Evolutionary conservation across 1,140 invertebrate species (phyloP).

Genomic region (Epicauta chinensis): DNA sequence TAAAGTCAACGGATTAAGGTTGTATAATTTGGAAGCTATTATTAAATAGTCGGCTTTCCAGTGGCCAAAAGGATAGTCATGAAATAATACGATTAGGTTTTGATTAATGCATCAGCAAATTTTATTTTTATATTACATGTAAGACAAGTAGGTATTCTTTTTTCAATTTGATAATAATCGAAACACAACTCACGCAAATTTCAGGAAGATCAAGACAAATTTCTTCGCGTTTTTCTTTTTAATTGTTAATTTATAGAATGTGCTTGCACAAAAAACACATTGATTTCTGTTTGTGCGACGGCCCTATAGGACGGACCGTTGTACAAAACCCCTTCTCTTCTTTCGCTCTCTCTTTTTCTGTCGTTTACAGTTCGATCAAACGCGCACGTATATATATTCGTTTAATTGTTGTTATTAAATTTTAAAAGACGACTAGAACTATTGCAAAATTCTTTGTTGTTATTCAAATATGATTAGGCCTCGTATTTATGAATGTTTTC

Average conservation of each 20-base stretch:
- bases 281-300: slow-evolving; percentile 21
- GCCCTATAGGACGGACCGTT: slow-evolving; percentile 23
- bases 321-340: slow-evolving; percentile 13
- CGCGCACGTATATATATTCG: too few species aligned
- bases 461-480: slow-evolving; percentile 31
- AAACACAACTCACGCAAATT: slow-evolving; percentile 34
- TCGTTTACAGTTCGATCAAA: too few species aligned
- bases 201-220: slow-evolving; percentile 37
- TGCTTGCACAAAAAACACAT: background rate
- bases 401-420: background rate
- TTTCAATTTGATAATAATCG: slow-evolving; percentile 17
- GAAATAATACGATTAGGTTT: background rate
- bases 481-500: slow-evolving; percentile 13
- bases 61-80: background rate
- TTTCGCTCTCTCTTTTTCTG: too few species aligned
- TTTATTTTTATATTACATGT: slow-evolving; percentile 38
- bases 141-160: slow-evolving; percentile 34
- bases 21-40: too few species aligned
- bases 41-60: too few species aligned
- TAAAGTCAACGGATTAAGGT: too few species aligned
- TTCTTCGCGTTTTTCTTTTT: slow-evolving; percentile 15
- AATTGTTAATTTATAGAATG: too few species aligned
- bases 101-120: slow-evolving; percentile 32
- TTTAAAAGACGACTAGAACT: slow-evolving; percentile 28
- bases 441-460: slow-evolving; percentile 20